phyloP scores from a whole-genome alignment of 2,113 vertebrate genomes.

The Meles meles region DNA sequence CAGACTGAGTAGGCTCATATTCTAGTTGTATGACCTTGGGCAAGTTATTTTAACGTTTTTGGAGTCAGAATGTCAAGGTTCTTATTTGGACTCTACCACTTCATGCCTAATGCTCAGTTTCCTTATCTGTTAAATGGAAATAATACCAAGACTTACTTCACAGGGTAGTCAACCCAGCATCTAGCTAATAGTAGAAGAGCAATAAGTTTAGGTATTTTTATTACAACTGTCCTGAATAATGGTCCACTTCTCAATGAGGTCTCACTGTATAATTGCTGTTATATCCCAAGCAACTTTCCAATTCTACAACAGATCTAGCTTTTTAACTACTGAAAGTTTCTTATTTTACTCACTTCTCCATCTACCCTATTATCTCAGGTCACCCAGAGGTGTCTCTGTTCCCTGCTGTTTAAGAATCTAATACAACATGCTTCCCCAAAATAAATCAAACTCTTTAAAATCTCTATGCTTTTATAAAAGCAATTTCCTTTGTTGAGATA shows the following conservation, averaged over 20 bases:
- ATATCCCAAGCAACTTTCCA: background rate
- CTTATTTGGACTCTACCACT: background rate
- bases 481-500: background rate
- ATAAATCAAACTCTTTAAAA: conserved; percentile 4
- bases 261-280: background rate
- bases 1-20: background rate
- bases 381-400: background rate
- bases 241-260: background rate
- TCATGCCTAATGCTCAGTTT: background rate
- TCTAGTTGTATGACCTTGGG: background rate
- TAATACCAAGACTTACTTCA: background rate
- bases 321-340: background rate
- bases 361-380: background rate
- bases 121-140: background rate
- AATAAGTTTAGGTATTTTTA: background rate
- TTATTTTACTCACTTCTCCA: background rate
- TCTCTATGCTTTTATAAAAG: background rate
- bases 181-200: background rate
- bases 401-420: background rate
- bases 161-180: background rate
- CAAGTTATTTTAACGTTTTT: background rate
- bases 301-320: background rate
- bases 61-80: background rate
- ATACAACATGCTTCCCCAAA: background rate
- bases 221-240: background rate